phyloP scores from a whole-genome alignment of 2,888 invertebrate genomes.

The Taphrorychus bicolor region DNA sequence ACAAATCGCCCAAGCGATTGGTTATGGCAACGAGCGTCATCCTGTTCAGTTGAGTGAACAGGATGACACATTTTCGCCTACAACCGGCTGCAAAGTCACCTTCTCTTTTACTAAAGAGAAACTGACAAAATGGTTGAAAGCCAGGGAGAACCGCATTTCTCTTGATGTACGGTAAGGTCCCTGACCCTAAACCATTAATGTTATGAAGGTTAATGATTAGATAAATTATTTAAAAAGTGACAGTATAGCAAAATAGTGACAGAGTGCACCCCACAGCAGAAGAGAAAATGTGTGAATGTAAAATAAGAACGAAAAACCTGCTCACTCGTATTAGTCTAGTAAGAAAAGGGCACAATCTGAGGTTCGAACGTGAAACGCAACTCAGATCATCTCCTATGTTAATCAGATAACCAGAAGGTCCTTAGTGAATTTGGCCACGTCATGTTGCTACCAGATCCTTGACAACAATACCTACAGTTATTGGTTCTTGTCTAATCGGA shows the following conservation, averaged over 20 bases:
- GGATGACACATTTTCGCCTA: not conserved
- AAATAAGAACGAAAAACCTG: conserved; percentile 43
- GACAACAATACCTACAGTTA: conserved; percentile 14
- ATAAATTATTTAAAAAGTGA: conserved; percentile 46
- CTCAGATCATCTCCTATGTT: not conserved
- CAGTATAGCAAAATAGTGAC: conserved; percentile 59
- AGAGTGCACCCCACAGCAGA: conserved; percentile 60
- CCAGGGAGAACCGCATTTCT: not conserved
- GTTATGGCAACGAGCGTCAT: not conserved
- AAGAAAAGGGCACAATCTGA: not conserved
- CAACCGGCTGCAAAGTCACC: not conserved
- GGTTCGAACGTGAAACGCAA: not conserved
- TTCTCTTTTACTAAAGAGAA: not conserved
- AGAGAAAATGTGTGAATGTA: conserved; percentile 42
- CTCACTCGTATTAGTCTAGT: conserved; percentile 33
- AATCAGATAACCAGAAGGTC: not conserved
- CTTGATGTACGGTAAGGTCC: not conserved
- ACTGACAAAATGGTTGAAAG: not conserved
- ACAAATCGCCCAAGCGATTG: too few species aligned
- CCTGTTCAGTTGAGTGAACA: not conserved
- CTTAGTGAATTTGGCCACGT: not conserved
- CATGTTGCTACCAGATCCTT: not conserved
- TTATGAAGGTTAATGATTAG: conserved; percentile 48
- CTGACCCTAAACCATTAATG: not conserved
- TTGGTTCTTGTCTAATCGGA: conserved; percentile 22